Conservation (phyloP, 2,888 invertebrate genomes). For the Caenorhabditis afra region DNA sequence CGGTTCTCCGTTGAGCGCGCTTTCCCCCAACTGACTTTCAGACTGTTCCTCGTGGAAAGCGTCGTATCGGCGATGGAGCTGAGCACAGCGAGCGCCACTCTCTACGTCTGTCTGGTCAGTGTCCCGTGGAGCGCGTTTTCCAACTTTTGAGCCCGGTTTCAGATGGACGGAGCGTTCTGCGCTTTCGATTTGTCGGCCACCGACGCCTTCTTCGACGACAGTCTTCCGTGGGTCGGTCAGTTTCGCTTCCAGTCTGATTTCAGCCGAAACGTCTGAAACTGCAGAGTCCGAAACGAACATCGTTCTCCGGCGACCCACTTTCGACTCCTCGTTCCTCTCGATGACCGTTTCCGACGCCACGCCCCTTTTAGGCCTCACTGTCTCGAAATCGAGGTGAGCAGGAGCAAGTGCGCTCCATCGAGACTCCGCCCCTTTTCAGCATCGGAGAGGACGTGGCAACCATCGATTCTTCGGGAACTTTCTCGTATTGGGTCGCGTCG, state of each 20-base stretch:
- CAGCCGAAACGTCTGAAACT: not conserved
- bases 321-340: constrained; percentile 56
- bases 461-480: constrained; percentile 51
- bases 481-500: constrained; percentile 47
- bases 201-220: constrained; percentile 40
- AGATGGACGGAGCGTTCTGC: constrained; percentile 52
- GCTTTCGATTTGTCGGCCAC: constrained; percentile 46
- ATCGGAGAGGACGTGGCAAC: constrained; percentile 50
- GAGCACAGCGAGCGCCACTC: constrained; percentile 7
- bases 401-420: not conserved
- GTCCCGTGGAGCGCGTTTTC: not conserved
- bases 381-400: constrained; percentile 36
- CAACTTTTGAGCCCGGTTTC: not conserved
- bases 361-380: constrained; percentile 41
- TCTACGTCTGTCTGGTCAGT: constrained; percentile 45
- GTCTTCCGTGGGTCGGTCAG: constrained; percentile 55
- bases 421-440: constrained; percentile 18
- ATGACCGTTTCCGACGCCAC: constrained; percentile 55
- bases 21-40: constrained; percentile 17
- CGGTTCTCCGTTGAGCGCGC: not conserved
- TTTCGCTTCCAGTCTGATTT: not conserved
- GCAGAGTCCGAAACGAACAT: constrained; percentile 45
- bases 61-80: constrained; percentile 42
- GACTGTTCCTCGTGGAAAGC: constrained; percentile 54
- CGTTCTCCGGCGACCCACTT: constrained; percentile 54